These are phyloP conservation scores for Littorina saxatilis DNA, from an alignment of 1,140 invertebrate species.

Conservation along the genomic window DNA sequence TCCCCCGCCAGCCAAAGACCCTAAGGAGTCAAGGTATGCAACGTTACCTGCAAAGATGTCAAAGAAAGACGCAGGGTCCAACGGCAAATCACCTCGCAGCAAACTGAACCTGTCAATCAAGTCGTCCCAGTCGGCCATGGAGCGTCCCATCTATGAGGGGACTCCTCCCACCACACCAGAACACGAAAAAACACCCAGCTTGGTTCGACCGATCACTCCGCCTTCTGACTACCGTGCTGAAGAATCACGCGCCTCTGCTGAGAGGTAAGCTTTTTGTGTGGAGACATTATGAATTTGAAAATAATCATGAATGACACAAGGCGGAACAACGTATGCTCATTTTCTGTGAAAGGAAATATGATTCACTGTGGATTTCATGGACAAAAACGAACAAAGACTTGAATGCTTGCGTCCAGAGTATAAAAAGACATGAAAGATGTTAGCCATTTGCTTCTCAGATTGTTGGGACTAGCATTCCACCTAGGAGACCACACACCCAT, in stretches of 20 bases:
- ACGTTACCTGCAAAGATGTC: slow-evolving; percentile 42
- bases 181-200: slow-evolving; percentile 50
- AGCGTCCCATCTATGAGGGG: slow-evolving; percentile 64
- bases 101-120: slow-evolving; percentile 38
- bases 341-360: too few relatives aligned
- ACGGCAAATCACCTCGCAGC: slow-evolving; percentile 32
- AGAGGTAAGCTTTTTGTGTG: slow-evolving; percentile 30
- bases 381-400: too few relatives aligned
- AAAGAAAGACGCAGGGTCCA: slow-evolving; percentile 30
- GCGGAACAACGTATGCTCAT: too few relatives aligned
- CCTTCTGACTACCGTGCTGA: slow-evolving; percentile 42
- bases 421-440: too few relatives aligned
- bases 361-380: too few relatives aligned
- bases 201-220: slow-evolving; percentile 62
- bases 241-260: slow-evolving; percentile 31
- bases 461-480: too few relatives aligned
- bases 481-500: too few relatives aligned
- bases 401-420: too few relatives aligned
- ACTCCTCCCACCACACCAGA: slow-evolving; percentile 65
- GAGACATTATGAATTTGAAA: background rate
- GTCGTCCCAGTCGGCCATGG: slow-evolving; percentile 43
- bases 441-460: too few relatives aligned
- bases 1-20: slow-evolving; percentile 1
- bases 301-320: too few relatives aligned
- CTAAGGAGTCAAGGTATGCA: slow-evolving; percentile 29